Evolutionary conservation across 2,113 vertebrate genomes (phyloP).

Genomic region (Bos taurus): ARS-UCD2.0 NC_037344.1:68309001-68309500

Average conservation of each 20-base stretch:
- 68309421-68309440: not conserved
- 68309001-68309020: not conserved
- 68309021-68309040: not conserved
- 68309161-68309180: not conserved
- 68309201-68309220: not conserved
- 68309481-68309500: not conserved
- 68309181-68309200: not conserved
- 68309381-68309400: not conserved
- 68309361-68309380: not conserved
- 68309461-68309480: not conserved
- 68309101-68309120: conserved; percentile 11
- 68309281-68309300: not conserved
- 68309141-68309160: not conserved
- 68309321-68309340: not conserved
- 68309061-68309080: not conserved
- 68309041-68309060: not conserved
- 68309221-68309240: not conserved
- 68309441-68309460: not conserved
- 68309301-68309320: not conserved
- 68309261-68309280: not conserved
- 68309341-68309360: not conserved
- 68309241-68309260: not conserved
- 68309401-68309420: not conserved
- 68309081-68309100: not conserved
- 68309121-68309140: not conserved